These are phyloP conservation scores for Zaprionus davidi DNA, from an alignment of 1,140 invertebrate genomes.

Conservation along the genomic window DNA sequence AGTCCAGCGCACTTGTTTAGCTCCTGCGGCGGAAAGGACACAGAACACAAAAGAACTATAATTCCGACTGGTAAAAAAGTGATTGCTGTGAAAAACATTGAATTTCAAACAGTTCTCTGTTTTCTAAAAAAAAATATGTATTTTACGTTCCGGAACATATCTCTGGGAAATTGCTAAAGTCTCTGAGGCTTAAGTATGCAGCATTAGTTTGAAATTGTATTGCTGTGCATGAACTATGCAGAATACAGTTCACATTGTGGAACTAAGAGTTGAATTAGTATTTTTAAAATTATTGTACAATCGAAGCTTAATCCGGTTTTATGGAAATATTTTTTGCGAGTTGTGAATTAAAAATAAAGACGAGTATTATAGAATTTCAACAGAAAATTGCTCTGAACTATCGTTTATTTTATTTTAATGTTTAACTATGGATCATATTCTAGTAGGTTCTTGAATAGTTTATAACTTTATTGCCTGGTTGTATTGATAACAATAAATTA, in stretches of 20 bases:
- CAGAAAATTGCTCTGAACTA: neutral
- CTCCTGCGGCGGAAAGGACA: slow-evolving; percentile 19
- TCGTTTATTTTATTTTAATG: too few relatives aligned
- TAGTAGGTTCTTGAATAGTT: too few relatives aligned
- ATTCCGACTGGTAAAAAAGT: slow-evolving; percentile 16
- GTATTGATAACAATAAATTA: too few relatives aligned
- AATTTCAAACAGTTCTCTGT: slow-evolving; percentile 3
- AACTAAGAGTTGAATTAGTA: neutral
- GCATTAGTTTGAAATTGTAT: neutral
- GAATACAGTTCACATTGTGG: neutral
- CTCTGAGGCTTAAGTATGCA: neutral
- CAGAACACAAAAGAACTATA: slow-evolving; percentile 49
- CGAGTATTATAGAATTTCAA: neutral
- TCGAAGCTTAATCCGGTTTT: neutral
- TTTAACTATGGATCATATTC: too few relatives aligned
- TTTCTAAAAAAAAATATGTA: slow-evolving; percentile 7
- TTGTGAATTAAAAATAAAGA: neutral
- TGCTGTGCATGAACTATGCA: neutral
- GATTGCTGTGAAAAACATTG: slow-evolving; percentile 9
- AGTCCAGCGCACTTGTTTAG: slow-evolving; percentile 48
- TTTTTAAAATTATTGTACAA: neutral
- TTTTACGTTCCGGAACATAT: neutral
- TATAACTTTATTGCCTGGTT: too few relatives aligned
- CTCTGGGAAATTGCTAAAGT: neutral
- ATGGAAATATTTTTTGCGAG: neutral